Percentiles rank a stretch among this genome's conserved stretches.
phyloP scores from a whole-genome alignment of 2,797 vertebrate genomes.

The Heterohyrax brucei region DNA sequence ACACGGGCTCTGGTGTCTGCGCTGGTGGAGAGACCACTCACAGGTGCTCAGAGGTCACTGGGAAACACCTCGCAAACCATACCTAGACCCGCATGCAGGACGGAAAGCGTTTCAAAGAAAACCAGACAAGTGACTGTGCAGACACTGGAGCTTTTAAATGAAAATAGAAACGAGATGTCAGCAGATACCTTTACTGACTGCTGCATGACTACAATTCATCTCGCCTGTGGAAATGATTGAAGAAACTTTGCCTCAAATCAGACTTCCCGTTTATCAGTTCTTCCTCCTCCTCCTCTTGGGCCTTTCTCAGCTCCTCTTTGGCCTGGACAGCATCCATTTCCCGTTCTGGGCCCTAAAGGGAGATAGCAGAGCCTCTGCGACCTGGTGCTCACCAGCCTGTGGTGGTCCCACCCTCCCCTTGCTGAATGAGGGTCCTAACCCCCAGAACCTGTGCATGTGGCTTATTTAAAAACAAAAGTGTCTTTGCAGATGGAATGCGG shows the following conservation, averaged over 20 bases:
- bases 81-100: background rate
- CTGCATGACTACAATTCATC: slow-evolving; percentile 74
- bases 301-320: slow-evolving; percentile 85
- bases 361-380: background rate
- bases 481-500: background rate
- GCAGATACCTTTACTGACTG: background rate
- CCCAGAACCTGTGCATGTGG: background rate
- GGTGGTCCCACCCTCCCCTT: background rate
- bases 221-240: slow-evolving; percentile 11
- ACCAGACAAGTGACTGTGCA: background rate
- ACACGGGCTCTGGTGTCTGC: background rate
- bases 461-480: background rate
- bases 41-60: fast-evolving
- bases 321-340: slow-evolving; percentile 90
- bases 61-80: background rate
- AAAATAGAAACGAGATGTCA: background rate
- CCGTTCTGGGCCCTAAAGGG: slow-evolving; percentile 91
- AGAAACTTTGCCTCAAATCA: background rate
- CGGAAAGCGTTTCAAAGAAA: background rate
- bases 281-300: slow-evolving; percentile 72
- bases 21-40: background rate
- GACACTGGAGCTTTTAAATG: background rate
- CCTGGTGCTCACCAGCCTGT: background rate
- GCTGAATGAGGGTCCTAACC: background rate
- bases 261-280: slow-evolving; percentile 37